These are phyloP conservation scores for Gyrodactylus bullatarudis DNA, from an alignment of 1,140 invertebrate species.

Conservation along the genomic window DNA sequence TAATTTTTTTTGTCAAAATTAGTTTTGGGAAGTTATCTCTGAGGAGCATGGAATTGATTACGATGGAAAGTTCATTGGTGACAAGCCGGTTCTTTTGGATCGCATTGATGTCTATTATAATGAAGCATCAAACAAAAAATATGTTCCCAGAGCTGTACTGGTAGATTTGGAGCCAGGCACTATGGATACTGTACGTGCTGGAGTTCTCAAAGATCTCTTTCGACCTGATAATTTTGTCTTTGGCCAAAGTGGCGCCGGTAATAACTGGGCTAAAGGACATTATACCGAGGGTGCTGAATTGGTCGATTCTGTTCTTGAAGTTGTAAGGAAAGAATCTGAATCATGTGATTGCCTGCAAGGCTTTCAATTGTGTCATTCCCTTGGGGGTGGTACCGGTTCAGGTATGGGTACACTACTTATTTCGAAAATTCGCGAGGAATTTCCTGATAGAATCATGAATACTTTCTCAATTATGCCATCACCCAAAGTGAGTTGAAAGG, in stretches of 20 bases:
- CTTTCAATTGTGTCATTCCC: conserved; percentile 24
- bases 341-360: conserved; percentile 25
- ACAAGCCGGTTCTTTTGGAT: conserved; percentile 49
- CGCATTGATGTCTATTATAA: conserved; percentile 67
- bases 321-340: conserved; percentile 43
- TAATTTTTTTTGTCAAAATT: background rate
- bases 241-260: conserved; percentile 36
- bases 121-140: conserved; percentile 32
- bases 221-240: conserved; percentile 53
- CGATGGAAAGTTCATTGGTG: conserved; percentile 17
- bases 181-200: conserved; percentile 53
- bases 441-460: conserved; percentile 49
- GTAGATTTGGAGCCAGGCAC: conserved; percentile 59
- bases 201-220: conserved; percentile 50
- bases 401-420: conserved; percentile 11
- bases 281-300: conserved; percentile 72
- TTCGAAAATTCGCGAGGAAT: conserved; percentile 22
- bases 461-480: conserved; percentile 35
- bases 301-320: conserved; percentile 41
- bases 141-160: conserved; percentile 44
- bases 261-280: conserved; percentile 66
- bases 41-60: conserved; percentile 20
- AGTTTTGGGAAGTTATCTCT: conserved; percentile 60
- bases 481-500: conserved; percentile 6
- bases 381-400: conserved; percentile 20